Conservation (phyloP, 2,888 invertebrate species). For the Cheilosia impressa region DNA sequence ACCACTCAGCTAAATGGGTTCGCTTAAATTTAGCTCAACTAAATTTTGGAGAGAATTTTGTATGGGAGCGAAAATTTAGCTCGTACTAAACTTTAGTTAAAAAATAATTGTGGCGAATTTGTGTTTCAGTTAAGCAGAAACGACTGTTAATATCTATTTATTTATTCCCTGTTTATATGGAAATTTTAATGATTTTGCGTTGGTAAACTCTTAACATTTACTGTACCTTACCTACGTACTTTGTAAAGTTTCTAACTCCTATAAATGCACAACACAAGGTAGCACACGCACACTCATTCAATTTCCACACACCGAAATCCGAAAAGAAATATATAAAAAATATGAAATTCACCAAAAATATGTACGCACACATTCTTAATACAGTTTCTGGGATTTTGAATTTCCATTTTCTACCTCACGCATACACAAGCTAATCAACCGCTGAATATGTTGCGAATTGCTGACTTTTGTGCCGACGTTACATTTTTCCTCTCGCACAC, state of each 20-base stretch:
- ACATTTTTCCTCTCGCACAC: conserved; percentile 21
- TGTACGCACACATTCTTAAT: neutral
- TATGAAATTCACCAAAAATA: conserved; percentile 14
- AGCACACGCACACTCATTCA: neutral
- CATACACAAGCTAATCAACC: neutral
- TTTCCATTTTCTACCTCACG: conserved; percentile 2
- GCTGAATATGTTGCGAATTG: conserved; percentile 46
- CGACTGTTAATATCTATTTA: neutral
- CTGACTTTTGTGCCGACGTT: conserved; percentile 39
- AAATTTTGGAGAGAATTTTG: too few relatives aligned
- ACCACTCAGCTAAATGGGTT: too few relatives aligned
- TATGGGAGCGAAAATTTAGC: too few relatives aligned
- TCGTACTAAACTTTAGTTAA: too few relatives aligned
- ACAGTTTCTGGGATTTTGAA: conserved; percentile 11
- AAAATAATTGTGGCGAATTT: neutral
- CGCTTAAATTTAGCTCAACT: too few relatives aligned
- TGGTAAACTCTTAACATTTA: neutral
- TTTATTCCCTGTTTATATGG: neutral
- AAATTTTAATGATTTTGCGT: neutral
- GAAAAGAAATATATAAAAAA: neutral
- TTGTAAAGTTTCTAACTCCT: conserved; percentile 11
- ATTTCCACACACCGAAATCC: neutral
- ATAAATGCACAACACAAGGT: conserved; percentile 11
- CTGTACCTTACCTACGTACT: neutral
- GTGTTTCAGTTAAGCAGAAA: neutral